phyloP scores from a whole-genome alignment of 2,888 invertebrate species.

The Epistrophe eligans region DNA sequence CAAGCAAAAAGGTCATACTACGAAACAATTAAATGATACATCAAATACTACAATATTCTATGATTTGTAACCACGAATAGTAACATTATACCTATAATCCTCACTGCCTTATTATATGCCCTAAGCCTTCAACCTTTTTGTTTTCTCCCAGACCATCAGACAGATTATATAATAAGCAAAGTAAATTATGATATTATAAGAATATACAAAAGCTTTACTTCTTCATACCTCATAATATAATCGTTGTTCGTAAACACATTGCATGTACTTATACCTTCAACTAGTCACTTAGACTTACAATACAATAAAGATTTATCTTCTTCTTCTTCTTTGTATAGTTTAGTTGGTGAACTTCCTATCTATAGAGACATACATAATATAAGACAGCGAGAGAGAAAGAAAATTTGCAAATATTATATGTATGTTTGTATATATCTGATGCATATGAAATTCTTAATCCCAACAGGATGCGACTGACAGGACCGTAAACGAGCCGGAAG shows the following conservation, averaged over 20 bases:
- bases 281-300: slow-evolving; percentile 15
- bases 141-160: background rate
- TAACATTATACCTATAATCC: background rate
- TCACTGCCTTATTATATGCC: background rate
- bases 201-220: slow-evolving; percentile 36
- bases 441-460: slow-evolving; percentile 57
- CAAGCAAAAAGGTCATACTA: too few species aligned
- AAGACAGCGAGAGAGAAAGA: background rate
- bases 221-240: slow-evolving; percentile 30
- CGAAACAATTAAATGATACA: too few species aligned
- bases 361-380: background rate
- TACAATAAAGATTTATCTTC: slow-evolving; percentile 20
- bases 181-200: slow-evolving; percentile 64
- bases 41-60: too few species aligned
- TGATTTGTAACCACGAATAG: background rate
- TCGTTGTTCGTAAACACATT: slow-evolving; percentile 30
- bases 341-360: slow-evolving; percentile 8
- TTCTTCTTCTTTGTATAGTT: slow-evolving; percentile 19
- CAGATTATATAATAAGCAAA: background rate
- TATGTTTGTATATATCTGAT: slow-evolving; percentile 40
- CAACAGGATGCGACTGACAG: slow-evolving; percentile 58
- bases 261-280: slow-evolving; percentile 10
- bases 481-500: slow-evolving; percentile 69
- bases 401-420: slow-evolving; percentile 8
- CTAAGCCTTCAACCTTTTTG: background rate